A percentile compares a stretch with the other conserved stretches of the same genome.
These are phyloP conservation scores for Caenorhabditis tropicalis DNA, from an alignment of 1,140 invertebrate genomes.

Conservation along the genomic window DNA sequence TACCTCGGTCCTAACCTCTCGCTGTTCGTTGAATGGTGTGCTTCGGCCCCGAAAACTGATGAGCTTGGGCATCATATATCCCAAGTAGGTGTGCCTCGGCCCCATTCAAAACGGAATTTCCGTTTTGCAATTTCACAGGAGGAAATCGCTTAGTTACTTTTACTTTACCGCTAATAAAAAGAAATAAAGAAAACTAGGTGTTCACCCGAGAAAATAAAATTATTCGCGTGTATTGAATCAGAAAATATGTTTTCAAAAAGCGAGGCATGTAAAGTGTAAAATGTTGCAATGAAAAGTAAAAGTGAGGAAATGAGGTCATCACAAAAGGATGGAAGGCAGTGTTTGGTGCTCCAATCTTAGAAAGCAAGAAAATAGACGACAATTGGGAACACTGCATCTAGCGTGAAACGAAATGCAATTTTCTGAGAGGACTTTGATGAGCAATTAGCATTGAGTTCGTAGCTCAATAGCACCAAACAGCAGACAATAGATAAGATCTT, in stretches of 20 bases:
- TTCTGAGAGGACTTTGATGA: conserved; percentile 18
- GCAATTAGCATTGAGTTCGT: conserved; percentile 24
- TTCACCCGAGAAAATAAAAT: too few relatives aligned
- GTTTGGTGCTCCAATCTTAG: neutral
- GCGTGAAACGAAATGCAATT: neutral
- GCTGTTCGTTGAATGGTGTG: neutral
- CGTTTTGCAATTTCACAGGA: neutral
- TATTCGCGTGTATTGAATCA: too few relatives aligned
- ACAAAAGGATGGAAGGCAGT: neutral
- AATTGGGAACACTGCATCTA: neutral
- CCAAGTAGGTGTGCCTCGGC: neutral
- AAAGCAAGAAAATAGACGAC: neutral
- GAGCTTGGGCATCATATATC: neutral
- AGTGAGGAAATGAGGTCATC: neutral
- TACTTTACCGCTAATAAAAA: too few relatives aligned
- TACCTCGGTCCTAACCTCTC: neutral
- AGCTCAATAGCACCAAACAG: neutral
- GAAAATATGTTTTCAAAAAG: too few relatives aligned
- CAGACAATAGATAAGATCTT: conserved; percentile 22
- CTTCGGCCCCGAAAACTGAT: neutral
- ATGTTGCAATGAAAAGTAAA: neutral
- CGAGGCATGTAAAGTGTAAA: too few relatives aligned
- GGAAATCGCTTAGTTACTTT: too few relatives aligned
- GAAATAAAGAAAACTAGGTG: too few relatives aligned
- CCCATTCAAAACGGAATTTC: neutral